Evolutionary conservation across 1,140 invertebrate species (phyloP).

Genomic region (Tetragnatha versicolor): DNA sequence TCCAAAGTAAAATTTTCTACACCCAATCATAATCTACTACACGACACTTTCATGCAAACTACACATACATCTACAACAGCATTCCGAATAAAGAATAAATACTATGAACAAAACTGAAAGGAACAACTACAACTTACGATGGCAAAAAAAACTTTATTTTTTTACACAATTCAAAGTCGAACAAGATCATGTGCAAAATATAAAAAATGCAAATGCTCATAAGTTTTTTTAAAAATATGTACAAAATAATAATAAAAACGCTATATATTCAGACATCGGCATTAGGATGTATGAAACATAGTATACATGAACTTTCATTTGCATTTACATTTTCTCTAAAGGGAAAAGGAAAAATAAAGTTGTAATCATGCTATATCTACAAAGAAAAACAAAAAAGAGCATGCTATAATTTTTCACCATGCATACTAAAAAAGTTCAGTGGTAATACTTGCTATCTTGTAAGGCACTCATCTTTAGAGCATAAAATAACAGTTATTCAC

Average conservation of each 20-base stretch:
- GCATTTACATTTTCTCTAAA: neutral
- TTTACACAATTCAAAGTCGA: constrained; percentile 50
- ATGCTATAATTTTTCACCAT: too few species aligned
- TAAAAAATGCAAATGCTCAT: constrained; percentile 53
- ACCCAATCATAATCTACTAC: too few species aligned
- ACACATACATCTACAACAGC: constrained; percentile 1
- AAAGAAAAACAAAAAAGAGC: too few species aligned
- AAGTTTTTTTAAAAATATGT: constrained; percentile 25
- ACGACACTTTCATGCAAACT: constrained; percentile 8
- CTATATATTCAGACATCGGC: constrained; percentile 33
- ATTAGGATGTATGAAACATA: constrained; percentile 39
- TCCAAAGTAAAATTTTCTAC: too few species aligned
- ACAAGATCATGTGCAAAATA: constrained; percentile 45
- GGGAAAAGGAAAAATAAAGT: too few species aligned
- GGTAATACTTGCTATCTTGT: too few species aligned
- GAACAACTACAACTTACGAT: constrained; percentile 43
- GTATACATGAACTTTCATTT: constrained; percentile 22
- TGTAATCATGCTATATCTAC: too few species aligned
- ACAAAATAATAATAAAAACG: constrained; percentile 51
- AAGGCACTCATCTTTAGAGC: too few species aligned
- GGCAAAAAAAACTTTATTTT: constrained; percentile 49
- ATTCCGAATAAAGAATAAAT: constrained; percentile 11
- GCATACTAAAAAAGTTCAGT: too few species aligned
- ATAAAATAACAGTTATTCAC: too few species aligned
- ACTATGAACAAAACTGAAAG: constrained; percentile 25